Percentiles rank a stretch among this genome's conserved stretches.
Conservation (phyloP, 2,113 vertebrate genomes). For the Notechis scutatus region DNA sequence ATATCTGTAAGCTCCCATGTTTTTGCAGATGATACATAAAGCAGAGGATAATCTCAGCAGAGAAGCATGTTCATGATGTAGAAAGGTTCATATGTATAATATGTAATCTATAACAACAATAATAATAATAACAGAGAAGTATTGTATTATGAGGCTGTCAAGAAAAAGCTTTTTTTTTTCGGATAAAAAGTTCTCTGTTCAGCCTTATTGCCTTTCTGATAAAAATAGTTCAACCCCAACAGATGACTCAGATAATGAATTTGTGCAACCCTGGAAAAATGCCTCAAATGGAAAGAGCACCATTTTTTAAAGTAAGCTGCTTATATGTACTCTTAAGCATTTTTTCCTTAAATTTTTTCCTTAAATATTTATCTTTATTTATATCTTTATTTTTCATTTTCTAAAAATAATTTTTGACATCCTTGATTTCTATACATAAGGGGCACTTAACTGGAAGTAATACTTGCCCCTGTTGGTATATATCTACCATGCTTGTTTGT, state of each 20-base stretch:
- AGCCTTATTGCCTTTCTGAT: slow-evolving; percentile 60
- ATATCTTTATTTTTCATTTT: slow-evolving; percentile 48
- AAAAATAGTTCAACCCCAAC: slow-evolving; percentile 63
- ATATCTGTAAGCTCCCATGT: background rate
- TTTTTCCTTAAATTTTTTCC: slow-evolving; percentile 23
- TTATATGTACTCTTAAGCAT: slow-evolving; percentile 7
- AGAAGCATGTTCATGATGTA: background rate
- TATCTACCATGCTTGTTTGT: slow-evolving; percentile 26
- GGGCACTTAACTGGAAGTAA: slow-evolving; percentile 52
- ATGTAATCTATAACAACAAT: no score
- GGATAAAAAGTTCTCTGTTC: slow-evolving; percentile 70
- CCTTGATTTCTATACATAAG: slow-evolving; percentile 52
- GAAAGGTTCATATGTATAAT: background rate
- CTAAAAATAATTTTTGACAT: slow-evolving; percentile 40
- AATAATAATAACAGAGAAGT: no score
- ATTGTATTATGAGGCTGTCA: background rate
- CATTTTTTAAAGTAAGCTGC: slow-evolving; percentile 67
- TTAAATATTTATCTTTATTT: slow-evolving; percentile 58
- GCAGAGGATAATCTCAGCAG: background rate
- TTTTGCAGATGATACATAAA: background rate
- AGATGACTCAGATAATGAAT: slow-evolving; percentile 74
- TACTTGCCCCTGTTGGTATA: slow-evolving; percentile 15
- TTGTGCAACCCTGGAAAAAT: slow-evolving; percentile 77
- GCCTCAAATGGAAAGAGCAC: slow-evolving; percentile 75
- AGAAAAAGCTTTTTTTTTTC: slow-evolving; percentile 59